Evolutionary conservation across 2,797 vertebrate species (phyloP).

Genomic region (Takifugu ocellatus): DNA sequence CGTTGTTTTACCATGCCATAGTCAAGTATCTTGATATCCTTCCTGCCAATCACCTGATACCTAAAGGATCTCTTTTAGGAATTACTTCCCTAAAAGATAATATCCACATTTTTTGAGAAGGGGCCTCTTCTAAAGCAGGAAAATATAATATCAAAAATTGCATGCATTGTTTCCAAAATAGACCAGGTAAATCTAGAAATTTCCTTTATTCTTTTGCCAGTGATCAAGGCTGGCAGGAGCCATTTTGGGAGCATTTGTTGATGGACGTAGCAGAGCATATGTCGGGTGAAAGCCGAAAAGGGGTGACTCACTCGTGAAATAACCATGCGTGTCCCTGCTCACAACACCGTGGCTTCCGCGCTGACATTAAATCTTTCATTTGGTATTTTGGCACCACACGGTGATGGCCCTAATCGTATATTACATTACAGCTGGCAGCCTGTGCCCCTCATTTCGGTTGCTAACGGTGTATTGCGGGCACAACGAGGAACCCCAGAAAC

Average conservation of each 20-base stretch:
- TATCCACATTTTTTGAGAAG: background rate
- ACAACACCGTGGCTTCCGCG: constrained; percentile 9
- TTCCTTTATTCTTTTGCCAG: constrained; percentile 22
- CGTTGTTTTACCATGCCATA: constrained; percentile 44
- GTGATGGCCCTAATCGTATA: constrained; percentile 58
- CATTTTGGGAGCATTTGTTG: constrained; percentile 10
- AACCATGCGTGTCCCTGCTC: constrained; percentile 11
- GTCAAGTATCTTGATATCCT: constrained; percentile 49
- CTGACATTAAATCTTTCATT: constrained; percentile 55
- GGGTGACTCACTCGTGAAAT: constrained; percentile 12
- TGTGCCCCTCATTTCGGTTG: constrained; percentile 26
- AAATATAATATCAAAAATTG: background rate
- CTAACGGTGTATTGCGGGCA: constrained; percentile 23
- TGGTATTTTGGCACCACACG: constrained; percentile 51
- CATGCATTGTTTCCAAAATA: background rate
- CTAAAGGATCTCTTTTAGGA: constrained; percentile 2
- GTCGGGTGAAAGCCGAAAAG: constrained; percentile 17
- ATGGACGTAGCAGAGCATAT: constrained; percentile 14
- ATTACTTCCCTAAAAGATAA: constrained; percentile 26
- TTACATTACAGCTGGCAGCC: constrained; percentile 57
- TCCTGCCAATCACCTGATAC: constrained; percentile 48
- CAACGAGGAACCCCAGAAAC: constrained; percentile 10
- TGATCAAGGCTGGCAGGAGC: constrained; percentile 18
- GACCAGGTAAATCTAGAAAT: too few relatives aligned
- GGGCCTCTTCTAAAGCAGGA: background rate